phyloP scores from a whole-genome alignment of 2,797 vertebrate species.

The Chromobotia macracanthus region DNA sequence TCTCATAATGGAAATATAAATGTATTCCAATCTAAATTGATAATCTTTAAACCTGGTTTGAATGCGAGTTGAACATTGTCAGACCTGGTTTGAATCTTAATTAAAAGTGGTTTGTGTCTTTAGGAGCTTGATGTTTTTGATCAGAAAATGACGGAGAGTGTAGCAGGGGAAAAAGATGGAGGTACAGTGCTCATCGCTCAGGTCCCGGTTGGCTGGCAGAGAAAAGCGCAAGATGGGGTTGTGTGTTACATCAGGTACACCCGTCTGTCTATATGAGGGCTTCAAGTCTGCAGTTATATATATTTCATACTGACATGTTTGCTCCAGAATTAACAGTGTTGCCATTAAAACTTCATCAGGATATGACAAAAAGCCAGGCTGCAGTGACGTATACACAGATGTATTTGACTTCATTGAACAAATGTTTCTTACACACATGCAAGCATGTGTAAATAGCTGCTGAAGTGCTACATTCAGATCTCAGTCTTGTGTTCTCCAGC shows the following conservation, averaged over 20 bases:
- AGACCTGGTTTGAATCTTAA: not conserved
- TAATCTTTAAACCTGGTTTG: no score
- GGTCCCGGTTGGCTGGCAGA: constrained; percentile 92
- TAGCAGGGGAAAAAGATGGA: constrained; percentile 88
- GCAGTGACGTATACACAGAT: no score
- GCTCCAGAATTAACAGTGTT: no score
- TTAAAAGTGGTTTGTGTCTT: constrained; percentile 1
- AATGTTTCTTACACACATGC: constrained; percentile 3
- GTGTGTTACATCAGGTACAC: constrained; percentile 88
- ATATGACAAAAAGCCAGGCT: no score
- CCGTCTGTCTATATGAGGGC: constrained; percentile 10
- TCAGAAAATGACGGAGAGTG: constrained; percentile 93
- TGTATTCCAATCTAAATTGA: no score
- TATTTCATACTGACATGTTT: no score
- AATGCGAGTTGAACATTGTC: no score
- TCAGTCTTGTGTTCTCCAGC: constrained; percentile 69
- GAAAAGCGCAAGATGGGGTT: constrained; percentile 82
- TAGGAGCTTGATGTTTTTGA: constrained; percentile 84
- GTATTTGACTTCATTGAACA: no score
- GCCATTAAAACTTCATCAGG: no score
- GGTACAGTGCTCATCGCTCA: constrained; percentile 80
- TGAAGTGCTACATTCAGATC: no score
- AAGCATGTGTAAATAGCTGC: not conserved
- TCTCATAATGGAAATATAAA: no score
- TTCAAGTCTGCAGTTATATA: no score